Percentiles rank a stretch among this genome's conserved stretches.
These are phyloP conservation scores for Bombus sylvicola DNA, from an alignment of 1,140 invertebrate genomes.

Conservation along the genomic window DNA sequence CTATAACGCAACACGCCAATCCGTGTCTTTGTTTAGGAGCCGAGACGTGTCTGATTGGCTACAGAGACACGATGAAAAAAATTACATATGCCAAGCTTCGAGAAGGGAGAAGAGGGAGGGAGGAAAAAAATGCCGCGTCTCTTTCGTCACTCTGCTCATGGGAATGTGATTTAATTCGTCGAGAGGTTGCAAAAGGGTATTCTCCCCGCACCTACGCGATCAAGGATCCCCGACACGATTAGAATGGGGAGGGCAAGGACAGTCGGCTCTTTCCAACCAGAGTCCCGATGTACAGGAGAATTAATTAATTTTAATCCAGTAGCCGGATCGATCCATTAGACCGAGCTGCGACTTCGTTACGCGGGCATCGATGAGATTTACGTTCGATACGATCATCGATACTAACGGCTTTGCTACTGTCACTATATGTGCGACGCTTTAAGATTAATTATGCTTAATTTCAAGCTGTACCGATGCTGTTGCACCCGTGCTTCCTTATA, in stretches of 20 bases:
- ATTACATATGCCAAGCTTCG: background rate
- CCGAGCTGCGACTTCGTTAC: slow-evolving; percentile 8
- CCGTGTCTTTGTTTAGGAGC: slow-evolving; percentile 70
- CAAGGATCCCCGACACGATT: slow-evolving; percentile 62
- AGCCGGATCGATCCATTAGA: background rate
- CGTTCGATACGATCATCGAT: background rate
- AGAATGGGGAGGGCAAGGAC: slow-evolving; percentile 63
- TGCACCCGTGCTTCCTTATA: background rate
- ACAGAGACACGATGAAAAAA: background rate
- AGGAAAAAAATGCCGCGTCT: background rate
- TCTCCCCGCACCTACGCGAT: slow-evolving; percentile 60
- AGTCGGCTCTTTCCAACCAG: slow-evolving; percentile 39
- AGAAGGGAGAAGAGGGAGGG: background rate
- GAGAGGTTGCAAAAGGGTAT: slow-evolving; percentile 43
- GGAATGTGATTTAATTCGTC: slow-evolving; percentile 51
- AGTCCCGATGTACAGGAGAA: slow-evolving; percentile 28
- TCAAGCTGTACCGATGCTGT: background rate
- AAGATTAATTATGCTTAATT: background rate
- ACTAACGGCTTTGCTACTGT: background rate
- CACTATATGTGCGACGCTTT: background rate
- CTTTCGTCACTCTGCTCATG: slow-evolving; percentile 22
- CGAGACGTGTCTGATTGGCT: slow-evolving; percentile 11
- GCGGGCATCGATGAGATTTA: background rate
- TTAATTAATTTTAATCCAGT: slow-evolving; percentile 56
- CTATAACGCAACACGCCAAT: slow-evolving; percentile 69